Evolutionary conservation across 2,113 vertebrate genomes (phyloP).

Genomic region (Tachysurus fulvidraco): DNA sequence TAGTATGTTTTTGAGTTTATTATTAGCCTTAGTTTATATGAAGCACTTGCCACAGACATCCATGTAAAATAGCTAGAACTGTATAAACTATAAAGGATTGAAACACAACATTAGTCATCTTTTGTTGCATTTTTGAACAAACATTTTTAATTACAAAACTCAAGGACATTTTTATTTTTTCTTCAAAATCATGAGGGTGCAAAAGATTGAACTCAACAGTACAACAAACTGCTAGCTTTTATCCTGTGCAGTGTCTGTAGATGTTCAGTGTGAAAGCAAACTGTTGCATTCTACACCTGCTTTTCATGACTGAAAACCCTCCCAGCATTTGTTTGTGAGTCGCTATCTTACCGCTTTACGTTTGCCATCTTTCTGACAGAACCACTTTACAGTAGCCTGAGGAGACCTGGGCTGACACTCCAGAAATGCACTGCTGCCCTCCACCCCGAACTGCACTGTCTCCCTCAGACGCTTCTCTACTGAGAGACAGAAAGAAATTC

Average conservation of each 20-base stretch:
- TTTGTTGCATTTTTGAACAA: background rate
- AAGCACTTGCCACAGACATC: background rate
- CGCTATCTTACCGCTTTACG: constrained; percentile 74
- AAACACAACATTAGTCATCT: background rate
- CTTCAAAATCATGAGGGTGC: background rate
- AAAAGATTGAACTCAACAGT: background rate
- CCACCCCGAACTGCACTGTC: constrained; percentile 81
- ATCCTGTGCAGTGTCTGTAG: background rate
- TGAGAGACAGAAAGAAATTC: constrained; percentile 47
- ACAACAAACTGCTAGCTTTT: background rate
- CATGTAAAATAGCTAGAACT: background rate
- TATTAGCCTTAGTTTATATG: background rate
- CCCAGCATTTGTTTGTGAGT: background rate
- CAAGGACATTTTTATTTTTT: background rate
- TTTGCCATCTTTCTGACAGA: constrained; percentile 74
- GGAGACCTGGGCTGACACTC: constrained; percentile 82
- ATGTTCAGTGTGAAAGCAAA: background rate
- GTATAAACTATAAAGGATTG: background rate
- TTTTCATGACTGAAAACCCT: background rate
- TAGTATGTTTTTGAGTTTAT: background rate
- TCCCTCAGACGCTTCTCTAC: constrained; percentile 78
- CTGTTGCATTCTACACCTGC: background rate
- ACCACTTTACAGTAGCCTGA: constrained; percentile 80
- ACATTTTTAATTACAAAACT: background rate
- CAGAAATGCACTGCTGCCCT: constrained; percentile 80